Base-by-base conservation (phyloP, 2,113 vertebrate species). In the Brachypteracias leptosomus region DNA sequence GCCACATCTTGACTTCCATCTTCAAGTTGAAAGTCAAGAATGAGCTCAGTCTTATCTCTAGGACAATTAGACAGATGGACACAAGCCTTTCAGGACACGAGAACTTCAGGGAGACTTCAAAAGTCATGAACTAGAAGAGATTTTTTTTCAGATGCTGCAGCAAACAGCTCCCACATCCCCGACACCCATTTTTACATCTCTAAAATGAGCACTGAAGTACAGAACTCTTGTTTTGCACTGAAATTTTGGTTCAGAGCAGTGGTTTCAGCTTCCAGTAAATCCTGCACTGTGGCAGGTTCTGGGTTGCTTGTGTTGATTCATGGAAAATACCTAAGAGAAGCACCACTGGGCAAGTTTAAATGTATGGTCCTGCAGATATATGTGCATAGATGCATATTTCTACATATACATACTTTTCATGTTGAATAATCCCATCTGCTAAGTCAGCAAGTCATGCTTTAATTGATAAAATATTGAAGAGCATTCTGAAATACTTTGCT, bases 261-360 rank as follows among this genome's bases (percentile, higher is more conserved):
- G 83, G 68, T 74, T 90, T 93, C 33, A 21, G 22, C 24, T 88
- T 62, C 33, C 68, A 38, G 90, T 73, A 89, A 93, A 55, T 58
- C 42, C 55, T 79, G 40, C 6, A 4, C 75, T 29, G 29, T 26
- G 61, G 38, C 73, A 89, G 68, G 67, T 5, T 17, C 5, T 1
- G 3, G 59, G 42, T 67, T 85, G 54, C 70, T 78, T 59, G 22
- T n/a, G 22, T 54, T 62, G 59, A 51, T 85, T 79, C 40, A 7
- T 78, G 75, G 62, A 88, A 90, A 26, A 22, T 29, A 84, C 46
- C 75, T 66, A 59, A 95, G 89, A 88, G 93, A 90, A 93, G 68
- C 57, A 59, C 16, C 29, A 8, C 46, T 36, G 36, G 40, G 54
- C 35, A 51, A 65, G 35, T 52, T 73, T 59, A 74, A 81, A 16